A percentile compares a stretch with the other conserved stretches of the same genome.
Conservation (phyloP, 2,797 vertebrate genomes). For the Chelidonichthys spinosus region DNA sequence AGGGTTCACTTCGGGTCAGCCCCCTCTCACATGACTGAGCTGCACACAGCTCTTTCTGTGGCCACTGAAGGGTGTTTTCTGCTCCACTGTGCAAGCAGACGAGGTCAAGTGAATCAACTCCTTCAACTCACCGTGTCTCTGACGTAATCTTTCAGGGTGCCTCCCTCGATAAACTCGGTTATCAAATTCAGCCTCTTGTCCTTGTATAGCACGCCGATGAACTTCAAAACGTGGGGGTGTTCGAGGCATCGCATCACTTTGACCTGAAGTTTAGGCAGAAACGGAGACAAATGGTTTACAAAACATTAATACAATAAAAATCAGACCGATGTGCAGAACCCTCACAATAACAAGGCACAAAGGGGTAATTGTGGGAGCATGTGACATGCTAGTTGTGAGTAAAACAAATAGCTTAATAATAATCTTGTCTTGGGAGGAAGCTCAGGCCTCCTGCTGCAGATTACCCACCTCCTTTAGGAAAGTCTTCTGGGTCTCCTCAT, state of each 20-base stretch:
- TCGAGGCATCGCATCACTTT: conserved; percentile 97
- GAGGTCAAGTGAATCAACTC: conserved; percentile 25
- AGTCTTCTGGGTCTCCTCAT: conserved; percentile 95
- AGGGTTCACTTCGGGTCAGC: conserved; percentile 72
- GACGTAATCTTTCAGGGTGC: conserved; percentile 94
- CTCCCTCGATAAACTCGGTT: conserved; percentile 94
- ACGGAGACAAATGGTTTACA: neutral
- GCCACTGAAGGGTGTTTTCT: conserved; percentile 34
- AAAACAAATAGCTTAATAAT: conserved; percentile 36
- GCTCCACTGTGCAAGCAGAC: conserved; percentile 17
- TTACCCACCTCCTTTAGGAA: conserved; percentile 92
- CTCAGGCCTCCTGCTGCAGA: conserved; percentile 30
- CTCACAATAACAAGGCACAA: conserved; percentile 47
- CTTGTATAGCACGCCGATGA: conserved; percentile 96
- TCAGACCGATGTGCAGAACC: conserved; percentile 9
- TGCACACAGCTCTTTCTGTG: conserved; percentile 28
- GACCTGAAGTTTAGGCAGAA: conserved; percentile 81
- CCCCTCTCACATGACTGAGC: conserved; percentile 34
- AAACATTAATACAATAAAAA: conserved; percentile 14
- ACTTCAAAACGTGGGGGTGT: conserved; percentile 93
- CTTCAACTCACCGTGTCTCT: conserved; percentile 86
- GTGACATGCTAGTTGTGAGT: conserved; percentile 15
- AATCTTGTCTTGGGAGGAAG: conserved; percentile 38
- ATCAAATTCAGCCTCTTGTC: conserved; percentile 95
- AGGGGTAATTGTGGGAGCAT: conserved; percentile 37